Conservation (phyloP, 2,113 vertebrate genomes). For the Columba janthina region DNA sequence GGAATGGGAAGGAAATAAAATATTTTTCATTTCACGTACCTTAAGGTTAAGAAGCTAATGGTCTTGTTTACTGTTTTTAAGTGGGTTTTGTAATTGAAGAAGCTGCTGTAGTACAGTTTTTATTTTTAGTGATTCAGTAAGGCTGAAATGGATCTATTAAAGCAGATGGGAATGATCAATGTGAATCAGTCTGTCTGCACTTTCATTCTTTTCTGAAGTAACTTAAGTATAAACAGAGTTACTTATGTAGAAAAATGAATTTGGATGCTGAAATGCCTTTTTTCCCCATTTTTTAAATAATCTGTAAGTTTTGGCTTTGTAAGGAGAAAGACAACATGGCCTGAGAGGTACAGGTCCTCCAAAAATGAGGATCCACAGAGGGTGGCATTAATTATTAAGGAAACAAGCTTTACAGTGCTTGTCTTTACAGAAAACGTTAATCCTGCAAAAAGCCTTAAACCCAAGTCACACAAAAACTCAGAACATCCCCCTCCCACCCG, state of each 20-base stretch:
- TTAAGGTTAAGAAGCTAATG: slow-evolving; percentile 69
- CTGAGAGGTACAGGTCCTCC: neutral
- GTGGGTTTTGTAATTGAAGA: slow-evolving; percentile 74
- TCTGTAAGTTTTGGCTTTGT: neutral
- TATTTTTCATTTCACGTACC: slow-evolving; percentile 72
- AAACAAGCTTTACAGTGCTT: neutral
- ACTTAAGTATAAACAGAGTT: slow-evolving; percentile 16
- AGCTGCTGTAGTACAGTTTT: slow-evolving; percentile 60
- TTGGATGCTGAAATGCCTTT: neutral
- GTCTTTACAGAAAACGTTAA: slow-evolving; percentile 7
- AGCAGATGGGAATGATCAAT: slow-evolving; percentile 52
- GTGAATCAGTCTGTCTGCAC: slow-evolving; percentile 44
- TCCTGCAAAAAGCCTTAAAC: neutral
- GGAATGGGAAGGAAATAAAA: slow-evolving; percentile 33
- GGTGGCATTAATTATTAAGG: slow-evolving; percentile 34
- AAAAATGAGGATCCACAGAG: neutral
- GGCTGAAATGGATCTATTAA: slow-evolving; percentile 48
- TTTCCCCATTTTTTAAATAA: neutral
- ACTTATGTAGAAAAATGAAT: slow-evolving; percentile 15
- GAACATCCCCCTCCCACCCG: neutral
- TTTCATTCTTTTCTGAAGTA: slow-evolving; percentile 50
- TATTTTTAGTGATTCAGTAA: slow-evolving; percentile 48
- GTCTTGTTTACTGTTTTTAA: slow-evolving; percentile 70
- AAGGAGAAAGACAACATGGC: neutral
- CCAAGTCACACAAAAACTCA: neutral